Conservation (phyloP, 2,797 vertebrate genomes). For the Melopsittacus undulatus region DNA sequence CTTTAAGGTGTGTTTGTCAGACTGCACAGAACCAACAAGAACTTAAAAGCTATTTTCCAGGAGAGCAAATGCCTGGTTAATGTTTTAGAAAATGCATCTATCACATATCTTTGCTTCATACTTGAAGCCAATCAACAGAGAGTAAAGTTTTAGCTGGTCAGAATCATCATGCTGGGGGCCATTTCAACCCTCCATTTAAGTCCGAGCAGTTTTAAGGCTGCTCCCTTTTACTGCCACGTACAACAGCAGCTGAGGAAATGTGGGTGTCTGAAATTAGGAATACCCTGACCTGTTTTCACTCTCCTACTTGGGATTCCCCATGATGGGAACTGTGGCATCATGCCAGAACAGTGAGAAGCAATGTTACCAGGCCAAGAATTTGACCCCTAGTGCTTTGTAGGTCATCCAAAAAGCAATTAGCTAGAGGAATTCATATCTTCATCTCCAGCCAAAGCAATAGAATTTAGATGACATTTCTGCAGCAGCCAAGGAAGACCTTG, state of each 20-base stretch:
- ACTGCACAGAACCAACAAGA: neutral
- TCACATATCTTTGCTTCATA: neutral
- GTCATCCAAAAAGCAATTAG: slow-evolving; percentile 49
- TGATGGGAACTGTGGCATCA: accelerated
- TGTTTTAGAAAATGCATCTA: neutral
- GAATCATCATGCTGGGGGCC: neutral
- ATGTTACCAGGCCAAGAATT: neutral
- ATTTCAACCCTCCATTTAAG: neutral
- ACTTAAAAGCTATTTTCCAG: neutral
- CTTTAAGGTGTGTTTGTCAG: neutral
- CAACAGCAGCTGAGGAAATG: neutral
- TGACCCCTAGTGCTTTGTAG: slow-evolving; percentile 11
- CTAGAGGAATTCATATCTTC: neutral
- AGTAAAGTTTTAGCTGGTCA: neutral
- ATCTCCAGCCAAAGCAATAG: neutral
- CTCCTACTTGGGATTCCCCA: neutral
- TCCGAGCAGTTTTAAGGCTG: neutral
- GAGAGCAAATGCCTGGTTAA: neutral
- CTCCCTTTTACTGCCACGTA: neutral
- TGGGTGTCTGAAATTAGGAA: neutral
- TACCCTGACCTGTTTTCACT: accelerated
- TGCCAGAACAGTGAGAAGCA: neutral
- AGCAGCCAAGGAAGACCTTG: neutral
- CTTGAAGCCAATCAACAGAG: neutral
- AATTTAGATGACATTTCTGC: neutral